phyloP scores from a whole-genome alignment of 2,797 vertebrate genomes.

The Lagodon rhomboides region DNA sequence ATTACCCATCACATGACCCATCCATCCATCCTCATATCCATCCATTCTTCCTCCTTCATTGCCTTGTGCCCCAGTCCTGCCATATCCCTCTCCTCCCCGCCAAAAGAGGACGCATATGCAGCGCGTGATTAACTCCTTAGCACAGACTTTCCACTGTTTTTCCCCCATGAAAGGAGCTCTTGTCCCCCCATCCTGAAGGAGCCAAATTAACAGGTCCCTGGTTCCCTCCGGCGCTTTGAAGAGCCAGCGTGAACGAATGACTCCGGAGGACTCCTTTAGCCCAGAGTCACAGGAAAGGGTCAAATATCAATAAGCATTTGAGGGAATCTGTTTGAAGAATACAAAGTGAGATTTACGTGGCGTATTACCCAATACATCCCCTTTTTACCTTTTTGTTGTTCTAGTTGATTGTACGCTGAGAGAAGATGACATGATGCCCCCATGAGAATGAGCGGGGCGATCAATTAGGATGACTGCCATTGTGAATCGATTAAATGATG shows the following conservation, averaged over 20 bases:
- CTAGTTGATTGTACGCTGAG: background rate
- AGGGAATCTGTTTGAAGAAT: conserved; percentile 37
- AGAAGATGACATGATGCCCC: conserved; percentile 15
- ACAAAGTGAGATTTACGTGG: conserved; percentile 14
- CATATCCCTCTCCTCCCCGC: conserved; percentile 44
- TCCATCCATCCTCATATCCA: conserved; percentile 52
- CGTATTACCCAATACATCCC: conserved; percentile 14
- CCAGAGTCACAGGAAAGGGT: conserved; percentile 76
- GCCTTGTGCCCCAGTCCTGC: conserved; percentile 58
- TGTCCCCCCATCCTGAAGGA: conserved; percentile 76
- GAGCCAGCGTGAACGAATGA: conserved; percentile 64
- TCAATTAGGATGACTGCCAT: conserved; percentile 8
- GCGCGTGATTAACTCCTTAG: conserved; percentile 83
- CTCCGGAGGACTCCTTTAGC: conserved; percentile 61
- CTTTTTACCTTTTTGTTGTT: conserved; percentile 26
- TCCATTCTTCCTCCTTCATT: conserved; percentile 53
- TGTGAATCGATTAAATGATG: conserved; percentile 40
- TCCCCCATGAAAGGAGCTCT: conserved; percentile 83
- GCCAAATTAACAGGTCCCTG: conserved; percentile 76
- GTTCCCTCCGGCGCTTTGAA: conserved; percentile 79
- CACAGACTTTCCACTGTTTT: conserved; percentile 86
- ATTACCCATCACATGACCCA: conserved; percentile 82
- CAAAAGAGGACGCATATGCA: conserved; percentile 78
- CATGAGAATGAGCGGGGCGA: background rate
- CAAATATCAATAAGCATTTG: conserved; percentile 74